These are phyloP conservation scores for Mionectes macconnelli DNA, from an alignment of 2,113 vertebrate species.

Conservation along the genomic window DNA sequence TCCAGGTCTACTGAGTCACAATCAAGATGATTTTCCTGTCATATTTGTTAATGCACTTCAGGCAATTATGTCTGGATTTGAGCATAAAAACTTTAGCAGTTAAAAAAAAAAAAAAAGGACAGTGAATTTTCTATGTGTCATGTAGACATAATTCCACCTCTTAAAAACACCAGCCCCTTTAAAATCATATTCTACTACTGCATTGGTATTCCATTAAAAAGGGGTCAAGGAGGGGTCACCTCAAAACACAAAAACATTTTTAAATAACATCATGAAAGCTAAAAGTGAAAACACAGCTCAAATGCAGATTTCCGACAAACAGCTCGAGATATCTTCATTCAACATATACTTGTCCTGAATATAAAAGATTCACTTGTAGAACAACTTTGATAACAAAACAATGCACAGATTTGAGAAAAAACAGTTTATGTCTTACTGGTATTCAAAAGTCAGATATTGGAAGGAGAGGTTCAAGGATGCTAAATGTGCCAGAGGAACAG, in stretches of 20 bases:
- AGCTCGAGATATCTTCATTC: neutral
- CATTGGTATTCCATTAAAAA: neutral
- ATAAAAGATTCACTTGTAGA: neutral
- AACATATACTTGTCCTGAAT: neutral
- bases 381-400: neutral
- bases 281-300: neutral
- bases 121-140: neutral
- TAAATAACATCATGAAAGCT: neutral
- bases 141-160: neutral
- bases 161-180: neutral
- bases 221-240: neutral
- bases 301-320: neutral
- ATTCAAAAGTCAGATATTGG: neutral
- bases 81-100: neutral
- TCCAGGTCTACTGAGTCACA: neutral
- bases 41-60: neutral
- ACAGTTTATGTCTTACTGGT: neutral
- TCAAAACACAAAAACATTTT: neutral
- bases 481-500: neutral
- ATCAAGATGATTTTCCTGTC: neutral
- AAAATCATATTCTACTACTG: neutral
- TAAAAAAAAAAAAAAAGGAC: neutral
- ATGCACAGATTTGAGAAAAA: neutral
- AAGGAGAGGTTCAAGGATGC: neutral
- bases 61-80: neutral